Evolutionary conservation across 2,797 vertebrate genomes (phyloP), one percentile per base, ranked within the genome.

Genomic region (Okamejei kenojei): DNA sequence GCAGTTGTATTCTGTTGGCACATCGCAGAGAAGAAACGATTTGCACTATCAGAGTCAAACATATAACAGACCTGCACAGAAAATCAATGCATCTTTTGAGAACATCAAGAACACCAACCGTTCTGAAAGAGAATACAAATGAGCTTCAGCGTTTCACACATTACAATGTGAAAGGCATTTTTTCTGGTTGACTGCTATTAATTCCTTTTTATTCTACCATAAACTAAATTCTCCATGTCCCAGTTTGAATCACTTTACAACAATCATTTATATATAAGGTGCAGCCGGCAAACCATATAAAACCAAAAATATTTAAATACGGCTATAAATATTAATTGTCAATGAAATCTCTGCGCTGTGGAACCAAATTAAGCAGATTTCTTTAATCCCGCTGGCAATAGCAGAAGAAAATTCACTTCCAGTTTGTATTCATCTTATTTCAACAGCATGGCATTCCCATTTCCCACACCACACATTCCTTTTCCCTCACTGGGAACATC

Each of bases 101-200:
- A 63, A 65, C 82, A 65, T 86, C 4, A 32, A 13, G 61, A 32
- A 65, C 82, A 65, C 29, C 61, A 65, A 9, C 15, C 63, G 61
- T 86, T 86, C 82, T 86, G 82, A 32, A 65, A 65, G n/a, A 8
- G n/a, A 88, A 88, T 88, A 68, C 63, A 35, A 88, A 88, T 88
- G 63, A 88, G 61, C 61, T 21, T 19, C 61, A 88, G 84, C 84
- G 32, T 88, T n/a, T 88, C 61, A 88, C 32, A 68, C 63, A 68
- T 88, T 68, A 68, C n/a, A 88, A 68, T 68, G 61, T 88, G 65
- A 68, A 88, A 35, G 61, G 61, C n/a, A 19, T 23, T 68, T 68
- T 68, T 35, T 32, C 84, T 35, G 84, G n/a, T 88, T 88, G 84
- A 88, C 84, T 88, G 84, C 84, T 68, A 19, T 1, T 68, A 88